Percentiles rank a stretch among this genome's conserved stretches.
These are phyloP conservation scores for Ptychochromis oligacanthus DNA, from an alignment of 2,113 vertebrate species.

Conservation along the genomic window DNA sequence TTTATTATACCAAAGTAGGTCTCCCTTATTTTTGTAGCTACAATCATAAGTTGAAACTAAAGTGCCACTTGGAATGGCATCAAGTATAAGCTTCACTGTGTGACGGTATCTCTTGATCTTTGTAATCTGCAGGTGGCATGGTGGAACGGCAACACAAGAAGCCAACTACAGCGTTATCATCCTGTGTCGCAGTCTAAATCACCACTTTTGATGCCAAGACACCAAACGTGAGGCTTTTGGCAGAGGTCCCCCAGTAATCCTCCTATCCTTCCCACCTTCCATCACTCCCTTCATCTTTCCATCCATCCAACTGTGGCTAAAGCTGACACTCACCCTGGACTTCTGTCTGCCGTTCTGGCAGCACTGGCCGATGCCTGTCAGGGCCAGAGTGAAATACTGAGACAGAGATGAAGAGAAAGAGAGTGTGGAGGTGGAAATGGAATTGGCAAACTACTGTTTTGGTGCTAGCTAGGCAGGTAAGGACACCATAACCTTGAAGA, in stretches of 20 bases:
- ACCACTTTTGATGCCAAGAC: constrained; percentile 51
- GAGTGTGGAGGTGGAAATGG: not conserved
- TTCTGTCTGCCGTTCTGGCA: constrained; percentile 69
- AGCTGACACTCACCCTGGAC: constrained; percentile 67
- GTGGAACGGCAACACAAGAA: constrained; percentile 16
- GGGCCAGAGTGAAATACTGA: constrained; percentile 23
- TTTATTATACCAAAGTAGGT: not conserved
- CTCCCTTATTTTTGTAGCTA: not conserved
- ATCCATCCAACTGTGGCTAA: constrained; percentile 68
- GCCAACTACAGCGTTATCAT: constrained; percentile 46
- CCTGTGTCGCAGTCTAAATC: constrained; percentile 52
- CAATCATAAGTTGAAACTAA: not conserved
- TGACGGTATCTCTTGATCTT: constrained; percentile 34
- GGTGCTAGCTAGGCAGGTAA: constrained; percentile 33
- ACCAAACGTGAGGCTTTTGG: constrained; percentile 64
- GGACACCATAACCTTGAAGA: constrained; percentile 61
- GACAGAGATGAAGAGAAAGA: constrained; percentile 14
- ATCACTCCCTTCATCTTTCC: constrained; percentile 46
- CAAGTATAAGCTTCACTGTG: not conserved
- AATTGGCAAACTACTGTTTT: constrained; percentile 37
- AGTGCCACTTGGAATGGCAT: constrained; percentile 4
- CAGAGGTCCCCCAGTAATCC: constrained; percentile 52
- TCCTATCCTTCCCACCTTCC: constrained; percentile 30
- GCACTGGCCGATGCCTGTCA: constrained; percentile 47
- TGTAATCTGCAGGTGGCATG: constrained; percentile 45